Base-by-base conservation (phyloP, 2,797 vertebrate genomes). In the Karalla daura region DNA sequence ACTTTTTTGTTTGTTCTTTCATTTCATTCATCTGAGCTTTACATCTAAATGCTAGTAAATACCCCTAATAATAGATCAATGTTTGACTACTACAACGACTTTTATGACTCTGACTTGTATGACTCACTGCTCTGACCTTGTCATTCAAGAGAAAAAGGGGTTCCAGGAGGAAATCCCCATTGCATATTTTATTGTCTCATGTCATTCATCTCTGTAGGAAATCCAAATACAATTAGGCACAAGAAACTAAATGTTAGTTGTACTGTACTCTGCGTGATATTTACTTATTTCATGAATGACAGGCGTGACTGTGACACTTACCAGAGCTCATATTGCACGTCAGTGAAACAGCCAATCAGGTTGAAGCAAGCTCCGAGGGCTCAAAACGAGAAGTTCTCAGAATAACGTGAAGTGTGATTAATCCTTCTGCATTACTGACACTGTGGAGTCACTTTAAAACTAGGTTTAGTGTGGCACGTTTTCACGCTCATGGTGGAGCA, bases 311-410 rank as follows among this genome's bases (percentile, higher is more conserved):
- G 4, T 27, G 21, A 63, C 43, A 81, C 87, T 90, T 83, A 91
- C 90, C 90, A 5, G 79, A 59, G 56, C 64, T 81, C 90, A 91
- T 91, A 28, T 49, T 64, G 9, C 25, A 55, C 35, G n/a, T 23
- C 15, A 54, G 35, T 35, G 7, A 37, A 55, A 37, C 43, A 55
- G 39, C 50, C 46, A 67, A 53, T 56, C 55, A 28, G 27, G 13
- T 27, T 10, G 13, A 32, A 28, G 13, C 56, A 67, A 62, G 25
- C 7, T 10, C 36, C 43, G 1, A 25, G 32, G 1, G 7, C n/a
- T 3, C 24, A 1, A 33, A 35, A 7, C 8, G 0, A 2, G 27
- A 65, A 13, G 3, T 32, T 13, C 11, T 0, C 41, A 14, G n/a
- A 2, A 1, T 1, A 6, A 44, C 2, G 2, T n/a, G 18, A 46